Percentiles rank a stretch among this genome's conserved stretches.
phyloP scores from a whole-genome alignment of 1,140 invertebrate species.

The Zaprionus ghesquierei region DNA sequence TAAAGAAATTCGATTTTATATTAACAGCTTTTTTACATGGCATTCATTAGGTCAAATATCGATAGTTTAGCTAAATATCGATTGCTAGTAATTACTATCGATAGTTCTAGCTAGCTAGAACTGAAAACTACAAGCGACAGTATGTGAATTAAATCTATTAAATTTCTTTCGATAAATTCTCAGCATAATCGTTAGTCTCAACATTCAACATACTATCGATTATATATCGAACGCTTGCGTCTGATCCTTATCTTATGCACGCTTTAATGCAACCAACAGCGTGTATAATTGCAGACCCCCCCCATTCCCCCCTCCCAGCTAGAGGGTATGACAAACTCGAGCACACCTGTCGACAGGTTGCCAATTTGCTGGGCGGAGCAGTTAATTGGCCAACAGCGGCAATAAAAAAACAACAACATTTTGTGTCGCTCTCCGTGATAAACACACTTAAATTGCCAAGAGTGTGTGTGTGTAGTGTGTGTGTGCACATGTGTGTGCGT shows the following conservation, averaged over 20 bases:
- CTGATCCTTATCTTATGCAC: too few relatives aligned
- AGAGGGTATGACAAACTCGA: slow-evolving; percentile 11
- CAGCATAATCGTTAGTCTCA: too few relatives aligned
- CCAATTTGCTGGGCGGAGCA: slow-evolving; percentile 51
- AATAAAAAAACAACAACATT: slow-evolving; percentile 6
- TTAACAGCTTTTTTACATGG: too few relatives aligned
- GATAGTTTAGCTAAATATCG: too few relatives aligned
- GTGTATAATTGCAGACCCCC: background rate
- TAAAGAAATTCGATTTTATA: too few relatives aligned
- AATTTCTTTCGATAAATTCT: too few relatives aligned
- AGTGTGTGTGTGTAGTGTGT: slow-evolving; percentile 14
- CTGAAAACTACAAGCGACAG: too few relatives aligned
- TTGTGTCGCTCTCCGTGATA: slow-evolving; percentile 9
- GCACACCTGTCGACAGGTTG: slow-evolving; percentile 42
- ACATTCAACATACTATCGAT: background rate
- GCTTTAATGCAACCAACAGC: too few relatives aligned
- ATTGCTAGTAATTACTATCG: background rate
- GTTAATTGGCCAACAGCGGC: slow-evolving; percentile 50
- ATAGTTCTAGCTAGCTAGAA: background rate
- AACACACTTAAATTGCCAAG: slow-evolving; percentile 9
- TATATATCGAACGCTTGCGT: too few relatives aligned
- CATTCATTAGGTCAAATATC: too few relatives aligned
- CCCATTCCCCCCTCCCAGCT: too few relatives aligned
- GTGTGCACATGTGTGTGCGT: slow-evolving; percentile 8
- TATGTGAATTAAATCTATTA: too few relatives aligned